Conservation (phyloP, 2,888 invertebrate species). For the Eupithecia subfuscata region DNA sequence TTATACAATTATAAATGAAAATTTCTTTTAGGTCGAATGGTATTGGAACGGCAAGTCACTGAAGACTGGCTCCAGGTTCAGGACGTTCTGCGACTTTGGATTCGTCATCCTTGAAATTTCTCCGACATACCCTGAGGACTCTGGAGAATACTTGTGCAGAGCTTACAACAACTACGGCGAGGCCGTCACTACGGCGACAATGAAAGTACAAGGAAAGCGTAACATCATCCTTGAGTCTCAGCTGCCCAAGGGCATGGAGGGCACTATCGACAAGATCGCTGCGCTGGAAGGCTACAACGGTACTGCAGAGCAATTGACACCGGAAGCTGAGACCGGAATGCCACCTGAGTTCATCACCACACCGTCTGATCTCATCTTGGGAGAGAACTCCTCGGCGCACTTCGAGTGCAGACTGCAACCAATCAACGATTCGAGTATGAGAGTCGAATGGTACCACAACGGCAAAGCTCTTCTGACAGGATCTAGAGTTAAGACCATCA, state of each 20-base stretch:
- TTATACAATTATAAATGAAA: background rate
- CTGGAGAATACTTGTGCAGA: slow-evolving; percentile 95
- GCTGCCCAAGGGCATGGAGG: slow-evolving; percentile 96
- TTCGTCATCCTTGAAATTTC: slow-evolving; percentile 98
- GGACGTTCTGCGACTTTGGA: slow-evolving; percentile 99
- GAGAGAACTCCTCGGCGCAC: slow-evolving; percentile 95
- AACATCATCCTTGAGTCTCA: slow-evolving; percentile 96
- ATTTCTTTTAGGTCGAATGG: slow-evolving; percentile 90
- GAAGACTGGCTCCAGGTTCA: slow-evolving; percentile 95
- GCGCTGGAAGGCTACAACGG: slow-evolving; percentile 94
- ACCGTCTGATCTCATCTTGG: slow-evolving; percentile 91
- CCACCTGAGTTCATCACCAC: slow-evolving; percentile 96
- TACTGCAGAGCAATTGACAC: slow-evolving; percentile 86
- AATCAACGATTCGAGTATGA: slow-evolving; percentile 95
- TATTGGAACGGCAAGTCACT: slow-evolving; percentile 96
- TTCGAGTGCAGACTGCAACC: slow-evolving; percentile 96
- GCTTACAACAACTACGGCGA: slow-evolving; percentile 95
- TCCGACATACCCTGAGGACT: slow-evolving; percentile 98
- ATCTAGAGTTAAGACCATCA: slow-evolving; percentile 96
- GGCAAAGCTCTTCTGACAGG: slow-evolving; percentile 96
- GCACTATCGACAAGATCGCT: slow-evolving; percentile 96
- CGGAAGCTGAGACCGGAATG: slow-evolving; percentile 92
- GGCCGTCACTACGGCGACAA: slow-evolving; percentile 94
- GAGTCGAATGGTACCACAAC: slow-evolving; percentile 99
- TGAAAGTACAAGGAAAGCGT: slow-evolving; percentile 96